A percentile compares a stretch with the other conserved stretches of the same genome.
phyloP scores from a whole-genome alignment of 2,113 vertebrate species.

The Entomyzon cyanotis region DNA sequence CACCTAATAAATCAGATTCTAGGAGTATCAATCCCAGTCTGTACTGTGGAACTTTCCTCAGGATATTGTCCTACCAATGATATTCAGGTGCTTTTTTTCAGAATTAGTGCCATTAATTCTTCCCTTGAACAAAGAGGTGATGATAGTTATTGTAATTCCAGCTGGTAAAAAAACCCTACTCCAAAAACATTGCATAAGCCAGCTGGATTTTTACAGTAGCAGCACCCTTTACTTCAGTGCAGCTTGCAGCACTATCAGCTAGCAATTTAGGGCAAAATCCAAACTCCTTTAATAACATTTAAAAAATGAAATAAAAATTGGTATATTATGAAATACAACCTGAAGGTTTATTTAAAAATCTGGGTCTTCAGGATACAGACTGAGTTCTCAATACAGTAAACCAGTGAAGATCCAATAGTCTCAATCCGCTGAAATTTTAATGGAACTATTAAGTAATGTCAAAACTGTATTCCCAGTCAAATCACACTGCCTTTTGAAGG shows the following conservation, averaged over 20 bases:
- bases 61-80: neutral
- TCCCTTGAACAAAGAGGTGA: neutral
- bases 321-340: neutral
- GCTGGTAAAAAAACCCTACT: neutral
- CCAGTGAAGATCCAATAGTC: neutral
- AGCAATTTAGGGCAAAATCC: neutral
- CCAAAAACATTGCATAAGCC: neutral
- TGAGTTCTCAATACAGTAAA: neutral
- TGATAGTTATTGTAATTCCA: neutral
- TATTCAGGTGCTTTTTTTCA: neutral
- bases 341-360: neutral
- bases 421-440: neutral
- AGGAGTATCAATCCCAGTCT: neutral
- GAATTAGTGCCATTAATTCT: neutral
- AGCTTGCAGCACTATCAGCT: neutral
- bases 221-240: neutral
- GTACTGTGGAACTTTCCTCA: neutral
- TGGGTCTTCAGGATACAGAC: neutral
- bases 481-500: neutral
- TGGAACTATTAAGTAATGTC: neutral
- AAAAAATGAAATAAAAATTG: neutral
- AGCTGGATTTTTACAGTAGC: neutral
- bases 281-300: neutral
- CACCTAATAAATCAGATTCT: neutral
- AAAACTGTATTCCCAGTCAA: neutral